Evolutionary conservation across 2,888 invertebrate genomes (phyloP).

Genomic region (Rutpela maculata): DNA sequence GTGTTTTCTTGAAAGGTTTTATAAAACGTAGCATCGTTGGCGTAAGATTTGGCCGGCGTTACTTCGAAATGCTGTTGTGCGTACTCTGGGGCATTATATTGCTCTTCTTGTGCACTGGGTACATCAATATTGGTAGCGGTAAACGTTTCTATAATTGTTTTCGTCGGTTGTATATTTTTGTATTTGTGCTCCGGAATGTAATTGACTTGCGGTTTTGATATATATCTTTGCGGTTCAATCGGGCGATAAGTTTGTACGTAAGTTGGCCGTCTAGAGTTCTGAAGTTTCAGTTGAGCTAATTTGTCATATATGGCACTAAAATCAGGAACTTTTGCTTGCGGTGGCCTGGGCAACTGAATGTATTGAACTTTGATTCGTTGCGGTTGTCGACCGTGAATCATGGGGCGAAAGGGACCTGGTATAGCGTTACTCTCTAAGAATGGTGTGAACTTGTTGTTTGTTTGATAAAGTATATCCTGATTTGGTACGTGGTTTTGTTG

Average conservation of each 20-base stretch:
- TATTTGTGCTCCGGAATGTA: constrained; percentile 38
- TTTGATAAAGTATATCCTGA: constrained; percentile 50
- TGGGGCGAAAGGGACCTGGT: constrained; percentile 77
- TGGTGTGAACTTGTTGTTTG: constrained; percentile 72
- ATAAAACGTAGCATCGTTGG: constrained; percentile 20
- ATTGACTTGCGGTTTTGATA: constrained; percentile 47
- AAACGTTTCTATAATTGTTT: constrained; percentile 70
- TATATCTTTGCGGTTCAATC: constrained; percentile 44
- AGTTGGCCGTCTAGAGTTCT: constrained; percentile 55
- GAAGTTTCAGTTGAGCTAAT: constrained; percentile 70
- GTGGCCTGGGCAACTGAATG: constrained; percentile 37
- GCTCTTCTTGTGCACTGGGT: constrained; percentile 48
- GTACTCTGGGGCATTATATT: constrained; percentile 27
- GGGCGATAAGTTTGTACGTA: constrained; percentile 50
- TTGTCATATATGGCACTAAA: constrained; percentile 71
- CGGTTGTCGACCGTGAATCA: constrained; percentile 58
- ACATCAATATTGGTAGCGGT: constrained; percentile 70
- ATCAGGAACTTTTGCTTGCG: constrained; percentile 63
- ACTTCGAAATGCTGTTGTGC: not conserved
- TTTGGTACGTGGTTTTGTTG: constrained; percentile 32
- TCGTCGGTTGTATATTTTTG: constrained; percentile 56
- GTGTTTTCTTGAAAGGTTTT: constrained; percentile 26
- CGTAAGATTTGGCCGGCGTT: constrained; percentile 22
- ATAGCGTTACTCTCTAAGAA: constrained; percentile 76
- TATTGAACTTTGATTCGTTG: constrained; percentile 53